Percentiles rank a stretch among this genome's conserved stretches.
Evolutionary conservation across 1,140 invertebrate species (phyloP).

Genomic region (Ylistrum balloti): DNA sequence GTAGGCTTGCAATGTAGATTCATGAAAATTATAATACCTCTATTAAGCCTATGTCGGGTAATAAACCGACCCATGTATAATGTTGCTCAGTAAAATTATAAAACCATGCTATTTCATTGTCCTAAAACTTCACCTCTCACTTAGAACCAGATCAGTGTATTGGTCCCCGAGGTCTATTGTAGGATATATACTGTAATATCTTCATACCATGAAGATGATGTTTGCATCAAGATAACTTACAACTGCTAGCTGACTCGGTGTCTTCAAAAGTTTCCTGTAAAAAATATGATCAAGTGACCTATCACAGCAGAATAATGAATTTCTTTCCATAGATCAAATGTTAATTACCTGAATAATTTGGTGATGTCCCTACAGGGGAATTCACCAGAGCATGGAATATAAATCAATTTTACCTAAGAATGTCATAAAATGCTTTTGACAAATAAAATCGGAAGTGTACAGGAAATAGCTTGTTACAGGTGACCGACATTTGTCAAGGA

Average conservation of each 20-base stretch:
- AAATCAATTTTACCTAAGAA: conserved; percentile 18
- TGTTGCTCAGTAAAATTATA: too few species aligned
- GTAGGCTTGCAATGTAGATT: too few species aligned
- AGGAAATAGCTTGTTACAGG: background rate
- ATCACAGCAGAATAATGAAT: background rate
- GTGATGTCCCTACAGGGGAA: background rate
- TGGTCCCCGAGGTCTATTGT: too few species aligned
- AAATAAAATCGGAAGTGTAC: background rate
- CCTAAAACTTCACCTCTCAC: too few species aligned
- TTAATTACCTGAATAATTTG: background rate
- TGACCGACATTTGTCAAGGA: background rate
- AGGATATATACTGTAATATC: too few species aligned
- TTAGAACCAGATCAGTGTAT: too few species aligned
- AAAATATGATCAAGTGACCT: background rate
- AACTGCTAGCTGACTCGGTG: background rate
- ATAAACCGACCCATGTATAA: too few species aligned
- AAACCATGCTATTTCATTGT: too few species aligned
- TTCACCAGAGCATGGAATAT: background rate
- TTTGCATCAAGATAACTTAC: too few species aligned
- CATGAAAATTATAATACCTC: too few species aligned
- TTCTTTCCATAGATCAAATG: background rate
- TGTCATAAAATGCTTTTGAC: background rate
- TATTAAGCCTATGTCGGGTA: too few species aligned
- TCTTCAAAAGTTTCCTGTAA: background rate
- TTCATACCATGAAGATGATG: too few species aligned